A percentile compares a stretch with the other conserved stretches of the same genome.
Conservation (phyloP, 2,113 vertebrate genomes). For the Chrysochloris asiatica region DNA sequence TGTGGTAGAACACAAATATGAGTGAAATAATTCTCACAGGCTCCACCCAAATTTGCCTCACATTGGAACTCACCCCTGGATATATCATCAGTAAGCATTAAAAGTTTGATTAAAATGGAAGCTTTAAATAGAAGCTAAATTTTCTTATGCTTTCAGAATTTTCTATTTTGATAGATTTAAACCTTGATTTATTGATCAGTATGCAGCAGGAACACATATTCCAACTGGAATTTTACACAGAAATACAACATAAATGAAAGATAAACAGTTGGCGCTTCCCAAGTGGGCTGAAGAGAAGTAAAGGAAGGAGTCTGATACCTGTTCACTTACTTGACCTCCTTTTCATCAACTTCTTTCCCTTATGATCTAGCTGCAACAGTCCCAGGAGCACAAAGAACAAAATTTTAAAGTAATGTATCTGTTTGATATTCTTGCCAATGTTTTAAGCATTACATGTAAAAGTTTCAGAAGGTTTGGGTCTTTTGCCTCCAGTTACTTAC, state of each 20-base stretch:
- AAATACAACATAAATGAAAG: neutral
- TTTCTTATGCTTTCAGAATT: neutral
- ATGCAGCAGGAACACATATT: neutral
- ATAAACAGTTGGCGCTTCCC: neutral
- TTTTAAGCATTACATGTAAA: neutral
- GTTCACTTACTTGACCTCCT: neutral
- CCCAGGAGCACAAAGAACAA: neutral
- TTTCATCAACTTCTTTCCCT: neutral
- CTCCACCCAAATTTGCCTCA: neutral
- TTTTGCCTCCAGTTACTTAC: neutral
- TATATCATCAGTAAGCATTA: too few relatives aligned
- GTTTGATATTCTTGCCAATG: neutral
- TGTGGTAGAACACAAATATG: neutral
- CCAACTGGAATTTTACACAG: neutral
- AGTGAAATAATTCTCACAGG: neutral
- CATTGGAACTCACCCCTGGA: neutral
- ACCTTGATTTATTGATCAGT: neutral
- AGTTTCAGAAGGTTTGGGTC: neutral
- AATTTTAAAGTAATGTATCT: neutral
- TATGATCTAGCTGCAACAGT: neutral
- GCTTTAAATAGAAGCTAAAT: neutral
- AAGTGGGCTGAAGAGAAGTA: neutral
- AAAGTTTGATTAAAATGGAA: neutral
- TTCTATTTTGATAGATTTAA: conserved; percentile 10
- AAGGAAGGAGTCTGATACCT: neutral